Evolutionary conservation across 2,888 invertebrate species (phyloP), one percentile per base, ranked within the genome.

Genomic region (Agonopterix alstromeriana): DNA sequence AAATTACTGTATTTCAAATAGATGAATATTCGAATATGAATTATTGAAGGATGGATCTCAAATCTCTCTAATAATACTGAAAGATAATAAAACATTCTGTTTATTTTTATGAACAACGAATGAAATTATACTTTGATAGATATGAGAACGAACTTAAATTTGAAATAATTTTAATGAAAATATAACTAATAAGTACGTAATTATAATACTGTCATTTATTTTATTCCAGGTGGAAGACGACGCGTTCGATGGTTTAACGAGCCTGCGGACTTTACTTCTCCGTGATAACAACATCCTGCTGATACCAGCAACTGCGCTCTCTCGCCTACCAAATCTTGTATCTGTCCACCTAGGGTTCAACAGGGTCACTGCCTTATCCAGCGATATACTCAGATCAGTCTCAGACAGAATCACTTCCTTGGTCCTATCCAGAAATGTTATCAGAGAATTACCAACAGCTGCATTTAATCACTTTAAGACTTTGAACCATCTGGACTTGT

Each of bases 281-380:
- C 93, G 94, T 61, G 97, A 97, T 74, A 97, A 97, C 80, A 96
- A 97, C 57, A 95, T 97, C 48, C 89, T 97, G 0, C 83, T 96
- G 0, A 93, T 97, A 41, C 97, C 97, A 0, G 94, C 95, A 0
- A 93, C 94, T 42, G 96, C 97, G 0, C 82, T 97, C 4, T 94
- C 94, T 7, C 91, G 94, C n/a, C 77, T 97, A 10, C 94, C 95
- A 0, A 92, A 92, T 45, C 82, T 97, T 2, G 90, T 91, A 2
- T 91, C 93, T 9, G 90, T 97, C 0, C 94, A 94, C 67, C 78
- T 97, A 53, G 96, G 96, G 57, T 97, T 93, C 74, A 97, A 97
- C 77, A 90, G 97, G 57, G 94, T 97, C 3, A 95, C 96, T 0
- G 97, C 96, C 0, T 77, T 97, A 42, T 95, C 96, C 0, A 92